phyloP scores from a whole-genome alignment of 2,797 vertebrate species.

The Gadopsis marmoratus region DNA sequence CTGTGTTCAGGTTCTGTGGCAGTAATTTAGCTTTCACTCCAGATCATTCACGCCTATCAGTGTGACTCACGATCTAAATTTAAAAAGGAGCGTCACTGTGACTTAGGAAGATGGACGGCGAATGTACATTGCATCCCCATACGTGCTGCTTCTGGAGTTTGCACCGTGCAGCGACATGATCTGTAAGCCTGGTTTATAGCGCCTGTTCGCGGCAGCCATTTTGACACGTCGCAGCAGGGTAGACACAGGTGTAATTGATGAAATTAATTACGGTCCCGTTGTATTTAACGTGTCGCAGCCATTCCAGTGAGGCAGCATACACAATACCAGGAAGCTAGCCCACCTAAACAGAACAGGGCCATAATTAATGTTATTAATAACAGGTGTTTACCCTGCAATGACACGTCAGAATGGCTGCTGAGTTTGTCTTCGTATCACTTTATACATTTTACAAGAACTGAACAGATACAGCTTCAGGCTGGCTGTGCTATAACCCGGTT shows the following conservation, averaged over 20 bases:
- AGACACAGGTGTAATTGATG: no score
- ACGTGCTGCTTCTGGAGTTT: background rate
- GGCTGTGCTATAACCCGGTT: background rate
- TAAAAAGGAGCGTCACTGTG: slow-evolving; percentile 44
- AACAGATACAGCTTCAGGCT: background rate
- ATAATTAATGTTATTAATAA: no score
- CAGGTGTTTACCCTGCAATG: no score
- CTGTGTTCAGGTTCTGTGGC: slow-evolving; percentile 66
- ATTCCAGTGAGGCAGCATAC: no score
- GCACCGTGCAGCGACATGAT: background rate
- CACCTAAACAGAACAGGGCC: no score
- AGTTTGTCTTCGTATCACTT: background rate
- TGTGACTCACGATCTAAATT: slow-evolving; percentile 67
- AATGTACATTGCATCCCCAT: background rate
- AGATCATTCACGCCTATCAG: slow-evolving; percentile 63
- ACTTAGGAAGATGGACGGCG: slow-evolving; percentile 40
- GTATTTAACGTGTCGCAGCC: no score
- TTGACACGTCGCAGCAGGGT: no score
- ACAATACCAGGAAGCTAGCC: no score
- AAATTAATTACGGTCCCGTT: no score
- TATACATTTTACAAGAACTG: background rate
- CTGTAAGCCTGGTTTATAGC: background rate
- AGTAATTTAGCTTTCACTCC: slow-evolving; percentile 74
- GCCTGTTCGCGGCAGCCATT: no score
- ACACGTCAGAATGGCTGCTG: no score